A percentile compares a stretch with the other conserved stretches of the same genome.
Conservation (phyloP, 1,140 invertebrate species). For the Orius laevigatus region DNA sequence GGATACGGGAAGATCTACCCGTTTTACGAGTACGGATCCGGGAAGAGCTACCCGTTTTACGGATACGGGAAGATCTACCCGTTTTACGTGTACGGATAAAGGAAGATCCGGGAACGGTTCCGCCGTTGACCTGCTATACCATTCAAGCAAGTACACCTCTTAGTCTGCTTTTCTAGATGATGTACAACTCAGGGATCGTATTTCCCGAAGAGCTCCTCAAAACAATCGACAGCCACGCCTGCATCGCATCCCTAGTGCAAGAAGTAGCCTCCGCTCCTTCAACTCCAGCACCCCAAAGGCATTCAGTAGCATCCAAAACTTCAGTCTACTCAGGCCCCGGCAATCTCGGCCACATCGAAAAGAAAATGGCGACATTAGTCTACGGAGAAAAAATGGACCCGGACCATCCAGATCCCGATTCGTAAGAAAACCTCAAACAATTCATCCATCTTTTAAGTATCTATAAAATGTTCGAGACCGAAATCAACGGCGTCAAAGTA, state of each 20-base stretch:
- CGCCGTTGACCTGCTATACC: too few relatives aligned
- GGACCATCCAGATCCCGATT: constrained; percentile 11
- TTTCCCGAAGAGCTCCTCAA: constrained; percentile 13
- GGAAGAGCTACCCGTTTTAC: too few relatives aligned
- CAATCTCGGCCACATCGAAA: constrained; percentile 13
- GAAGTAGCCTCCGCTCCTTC: neutral
- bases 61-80: too few relatives aligned
- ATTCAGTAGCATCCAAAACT: neutral
- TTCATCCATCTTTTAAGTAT: neutral
- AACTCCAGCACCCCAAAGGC: neutral
- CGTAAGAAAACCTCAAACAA: constrained; percentile 13
- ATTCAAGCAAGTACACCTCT: too few relatives aligned
- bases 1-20: too few relatives aligned
- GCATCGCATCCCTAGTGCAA: constrained; percentile 14
- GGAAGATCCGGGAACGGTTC: too few relatives aligned
- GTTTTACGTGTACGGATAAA: too few relatives aligned
- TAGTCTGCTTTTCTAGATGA: constrained; percentile 16
- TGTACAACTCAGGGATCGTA: constrained; percentile 14
- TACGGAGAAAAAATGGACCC: constrained; percentile 16
- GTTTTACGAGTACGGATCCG: too few relatives aligned
- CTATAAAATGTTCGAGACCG: too few relatives aligned
- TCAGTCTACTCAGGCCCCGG: neutral
- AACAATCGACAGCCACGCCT: constrained; percentile 6
- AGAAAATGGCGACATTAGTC: constrained; percentile 12
- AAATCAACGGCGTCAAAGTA: constrained; percentile 1